Evolutionary conservation across 2,797 vertebrate species (phyloP), one percentile per base, ranked within the genome.

Genomic region (Molossus molossus): DNA sequence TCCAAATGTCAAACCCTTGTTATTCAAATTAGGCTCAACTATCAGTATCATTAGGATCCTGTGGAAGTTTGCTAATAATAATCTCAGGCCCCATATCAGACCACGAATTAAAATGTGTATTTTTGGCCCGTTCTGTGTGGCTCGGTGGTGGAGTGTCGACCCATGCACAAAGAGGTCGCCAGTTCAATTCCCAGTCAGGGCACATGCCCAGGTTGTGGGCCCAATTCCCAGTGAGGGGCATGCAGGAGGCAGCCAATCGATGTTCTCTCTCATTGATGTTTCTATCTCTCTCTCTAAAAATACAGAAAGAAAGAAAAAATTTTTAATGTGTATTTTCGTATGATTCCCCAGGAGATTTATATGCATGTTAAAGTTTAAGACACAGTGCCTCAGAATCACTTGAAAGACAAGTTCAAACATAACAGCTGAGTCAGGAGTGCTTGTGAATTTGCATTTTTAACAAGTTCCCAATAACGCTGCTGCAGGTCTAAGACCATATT

Each of bases 331-430:
- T 6, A 40, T 82, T 76, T 92, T 50, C 53, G 2, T 48, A 94
- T 87, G 15, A 20, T 67, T 84, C 23, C 23, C 48, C 75, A 50
- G 29, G 64, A 84, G 48, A 76, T 57, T 33, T 50, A 50, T 23
- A 64, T 81, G 67, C 21, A 62, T 29, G 50, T 93, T 85, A 60
- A 84, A 95, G 23, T 84, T 60, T 92, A 60, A 94, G 70, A 87
- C 50, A 91, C 23, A 73, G 4, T 67, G 48, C 21, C 62, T 90
- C 62, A 58, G 62, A 94, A 64, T 88, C 53, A 73, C 37, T 82
- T 77, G 57, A 94, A 90, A 14, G 20, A 25, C 77, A 57, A 85
- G n/a, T 92, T 96, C 91, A 57, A 90, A 87, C 45, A 90, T 5
- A 76, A 67, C 45, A 60, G 53, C n/a, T 79, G 69, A 65, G 20